phyloP scores from a whole-genome alignment of 2,888 invertebrate species.

The Pachliopta kotzebuea region DNA sequence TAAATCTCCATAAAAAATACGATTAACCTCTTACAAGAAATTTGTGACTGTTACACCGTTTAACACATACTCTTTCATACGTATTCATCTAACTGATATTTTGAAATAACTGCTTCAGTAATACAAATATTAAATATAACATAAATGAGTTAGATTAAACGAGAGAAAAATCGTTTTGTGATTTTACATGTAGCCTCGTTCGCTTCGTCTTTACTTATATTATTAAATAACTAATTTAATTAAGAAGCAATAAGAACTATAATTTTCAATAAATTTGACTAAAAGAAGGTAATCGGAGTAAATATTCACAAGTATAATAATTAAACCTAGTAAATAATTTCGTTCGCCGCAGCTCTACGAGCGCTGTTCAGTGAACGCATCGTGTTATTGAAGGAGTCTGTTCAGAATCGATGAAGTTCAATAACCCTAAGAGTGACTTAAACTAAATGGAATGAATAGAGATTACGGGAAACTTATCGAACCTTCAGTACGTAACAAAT shows the following conservation, averaged over 20 bases:
- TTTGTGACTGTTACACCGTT: too few species aligned
- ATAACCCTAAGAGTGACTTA: slow-evolving; percentile 26
- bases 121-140: neutral
- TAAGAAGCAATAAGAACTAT: slow-evolving; percentile 55
- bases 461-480: slow-evolving; percentile 30
- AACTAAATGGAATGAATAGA: slow-evolving; percentile 33
- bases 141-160: slow-evolving; percentile 23
- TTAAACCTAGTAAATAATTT: slow-evolving; percentile 32
- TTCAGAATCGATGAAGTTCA: slow-evolving; percentile 12
- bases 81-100: too few species aligned
- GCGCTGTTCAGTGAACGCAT: slow-evolving; percentile 7
- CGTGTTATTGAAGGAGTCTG: neutral
- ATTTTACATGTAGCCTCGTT: slow-evolving; percentile 60
- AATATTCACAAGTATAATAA: slow-evolving; percentile 49
- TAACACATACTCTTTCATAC: too few species aligned
- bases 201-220: slow-evolving; percentile 65
- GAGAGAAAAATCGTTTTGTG: neutral
- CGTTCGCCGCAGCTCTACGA: neutral
- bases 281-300: slow-evolving; percentile 75
- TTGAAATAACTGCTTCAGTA: neutral
- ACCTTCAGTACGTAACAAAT: slow-evolving; percentile 45
- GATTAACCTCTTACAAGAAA: too few species aligned
- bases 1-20: too few species aligned
- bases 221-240: slow-evolving; percentile 56
- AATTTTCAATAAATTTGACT: slow-evolving; percentile 57